A percentile compares a stretch with the other conserved stretches of the same genome.
phyloP scores from a whole-genome alignment of 2,888 invertebrate species.

The Scaptomyza reducta region DNA sequence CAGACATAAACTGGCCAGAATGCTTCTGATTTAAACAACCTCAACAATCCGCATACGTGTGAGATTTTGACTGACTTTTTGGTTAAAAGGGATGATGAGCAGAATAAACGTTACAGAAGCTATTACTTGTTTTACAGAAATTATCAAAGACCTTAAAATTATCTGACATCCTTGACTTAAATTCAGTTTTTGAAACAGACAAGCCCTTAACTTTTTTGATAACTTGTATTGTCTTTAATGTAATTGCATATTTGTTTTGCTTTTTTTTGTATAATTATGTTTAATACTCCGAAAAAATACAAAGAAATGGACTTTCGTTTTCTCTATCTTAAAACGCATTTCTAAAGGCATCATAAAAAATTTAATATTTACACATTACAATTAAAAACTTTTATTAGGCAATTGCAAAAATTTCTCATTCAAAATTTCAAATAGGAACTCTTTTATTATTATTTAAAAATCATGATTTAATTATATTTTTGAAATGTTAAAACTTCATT shows the following conservation, averaged over 20 bases:
- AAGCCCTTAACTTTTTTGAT: slow-evolving; percentile 7
- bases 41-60: slow-evolving; percentile 74
- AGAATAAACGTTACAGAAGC: slow-evolving; percentile 16
- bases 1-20: slow-evolving; percentile 78
- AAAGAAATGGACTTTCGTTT: slow-evolving; percentile 75
- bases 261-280: slow-evolving; percentile 38
- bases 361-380: slow-evolving; percentile 12
- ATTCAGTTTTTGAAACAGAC: slow-evolving; percentile 1
- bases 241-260: slow-evolving; percentile 35
- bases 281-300: slow-evolving; percentile 48
- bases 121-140: slow-evolving; percentile 68
- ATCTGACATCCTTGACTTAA: neutral
- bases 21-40: slow-evolving; percentile 80
- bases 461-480: neutral
- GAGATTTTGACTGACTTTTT: slow-evolving; percentile 77
- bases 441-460: neutral
- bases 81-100: neutral
- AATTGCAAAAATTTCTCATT: neutral
- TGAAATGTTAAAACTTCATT: neutral
- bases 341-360: slow-evolving; percentile 46
- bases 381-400: slow-evolving; percentile 23
- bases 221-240: slow-evolving; percentile 30
- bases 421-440: neutral
- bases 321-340: slow-evolving; percentile 65
- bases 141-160: slow-evolving; percentile 73